phyloP scores from a whole-genome alignment of 2,113 vertebrate genomes.

The Indicator indicator region DNA sequence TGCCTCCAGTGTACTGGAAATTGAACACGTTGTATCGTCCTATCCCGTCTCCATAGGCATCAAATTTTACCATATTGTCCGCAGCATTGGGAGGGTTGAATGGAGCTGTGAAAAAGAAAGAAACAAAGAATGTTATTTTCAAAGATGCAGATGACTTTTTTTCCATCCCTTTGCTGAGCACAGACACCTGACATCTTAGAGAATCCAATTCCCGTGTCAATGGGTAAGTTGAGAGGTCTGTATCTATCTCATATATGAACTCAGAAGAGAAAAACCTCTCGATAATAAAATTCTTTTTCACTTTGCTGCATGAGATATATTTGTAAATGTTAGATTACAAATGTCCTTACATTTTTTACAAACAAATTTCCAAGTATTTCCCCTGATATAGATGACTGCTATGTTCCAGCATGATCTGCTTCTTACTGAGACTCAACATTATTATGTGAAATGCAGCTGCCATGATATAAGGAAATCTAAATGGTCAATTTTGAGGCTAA shows the following conservation, averaged over 20 bases:
- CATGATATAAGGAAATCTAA: background rate
- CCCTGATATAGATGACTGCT: background rate
- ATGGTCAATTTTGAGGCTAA: background rate
- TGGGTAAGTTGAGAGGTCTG: background rate
- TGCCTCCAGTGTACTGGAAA: constrained; percentile 87
- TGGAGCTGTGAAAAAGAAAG: constrained; percentile 81
- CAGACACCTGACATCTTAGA: background rate
- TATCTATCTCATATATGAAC: background rate
- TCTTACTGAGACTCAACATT: background rate
- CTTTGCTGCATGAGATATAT: background rate
- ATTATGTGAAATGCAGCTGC: background rate
- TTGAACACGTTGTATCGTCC: constrained; percentile 98
- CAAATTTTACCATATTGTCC: constrained; percentile 94
- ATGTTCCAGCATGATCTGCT: background rate
- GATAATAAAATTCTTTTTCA: background rate
- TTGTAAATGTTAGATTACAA: background rate
- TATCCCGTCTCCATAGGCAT: constrained; percentile 92
- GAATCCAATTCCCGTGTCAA: background rate
- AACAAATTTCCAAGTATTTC: background rate
- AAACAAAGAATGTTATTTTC: background rate
- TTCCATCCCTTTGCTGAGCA: background rate
- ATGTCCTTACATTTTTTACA: background rate
- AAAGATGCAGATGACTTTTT: background rate
- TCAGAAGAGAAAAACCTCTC: background rate
- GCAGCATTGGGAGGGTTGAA: constrained; percentile 85